Percentiles rank a stretch among this genome's conserved stretches.
Evolutionary conservation across 2,797 vertebrate genomes (phyloP).

Genomic region (Poecile montanus): DNA sequence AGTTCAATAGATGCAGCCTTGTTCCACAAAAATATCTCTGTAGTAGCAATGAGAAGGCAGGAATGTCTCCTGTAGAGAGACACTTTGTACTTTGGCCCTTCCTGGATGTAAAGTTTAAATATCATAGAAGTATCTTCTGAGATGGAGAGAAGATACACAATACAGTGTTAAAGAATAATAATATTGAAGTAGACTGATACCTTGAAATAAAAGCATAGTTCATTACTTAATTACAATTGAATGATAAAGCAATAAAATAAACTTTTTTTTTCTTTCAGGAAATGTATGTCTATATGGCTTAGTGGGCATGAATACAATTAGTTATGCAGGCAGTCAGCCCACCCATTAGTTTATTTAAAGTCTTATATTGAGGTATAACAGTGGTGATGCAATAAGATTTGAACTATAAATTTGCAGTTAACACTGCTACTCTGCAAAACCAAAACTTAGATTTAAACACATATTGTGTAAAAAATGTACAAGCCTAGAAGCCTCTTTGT

Average conservation of each 20-base stretch:
- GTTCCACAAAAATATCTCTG: neutral
- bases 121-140: neutral
- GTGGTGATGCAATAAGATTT: neutral
- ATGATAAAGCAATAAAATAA: neutral
- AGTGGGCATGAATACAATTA: neutral
- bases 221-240: neutral
- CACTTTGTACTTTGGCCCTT: neutral
- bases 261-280: neutral
- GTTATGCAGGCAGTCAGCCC: neutral
- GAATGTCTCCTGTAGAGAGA: neutral
- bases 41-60: accelerated
- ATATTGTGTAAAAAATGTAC: neutral
- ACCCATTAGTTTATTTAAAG: neutral
- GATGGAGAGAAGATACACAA: neutral
- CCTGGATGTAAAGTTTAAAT: neutral
- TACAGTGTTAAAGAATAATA: neutral
- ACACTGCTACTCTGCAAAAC: neutral
- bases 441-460: neutral
- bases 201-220: neutral
- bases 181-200: neutral
- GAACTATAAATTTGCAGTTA: neutral
- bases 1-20: neutral
- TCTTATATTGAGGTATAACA: neutral
- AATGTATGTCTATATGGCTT: neutral
- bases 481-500: neutral